These are phyloP conservation scores for Lucilia cuprina DNA, from an alignment of 1,140 invertebrate species.

Conservation along the genomic window DNA sequence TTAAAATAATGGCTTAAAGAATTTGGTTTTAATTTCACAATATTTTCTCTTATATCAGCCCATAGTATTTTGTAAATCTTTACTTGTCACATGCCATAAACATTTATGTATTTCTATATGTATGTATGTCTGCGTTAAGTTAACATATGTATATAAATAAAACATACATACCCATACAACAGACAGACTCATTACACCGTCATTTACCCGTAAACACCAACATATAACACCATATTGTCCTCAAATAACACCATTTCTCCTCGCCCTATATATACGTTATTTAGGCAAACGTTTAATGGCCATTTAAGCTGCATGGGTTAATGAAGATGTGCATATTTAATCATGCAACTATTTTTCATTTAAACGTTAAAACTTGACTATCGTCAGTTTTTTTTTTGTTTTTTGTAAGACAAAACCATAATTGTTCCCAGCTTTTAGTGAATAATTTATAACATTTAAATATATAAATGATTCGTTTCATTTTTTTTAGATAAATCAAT, in stretches of 20 bases:
- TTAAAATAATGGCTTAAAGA: too few relatives aligned
- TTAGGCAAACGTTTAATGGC: slow-evolving; percentile 20
- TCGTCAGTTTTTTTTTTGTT: neutral
- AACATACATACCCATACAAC: neutral
- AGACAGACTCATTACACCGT: neutral
- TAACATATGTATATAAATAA: neutral
- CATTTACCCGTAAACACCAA: neutral
- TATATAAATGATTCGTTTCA: neutral
- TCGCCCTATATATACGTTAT: neutral
- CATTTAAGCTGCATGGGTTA: slow-evolving; percentile 29
- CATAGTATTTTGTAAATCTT: neutral
- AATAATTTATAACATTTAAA: neutral
- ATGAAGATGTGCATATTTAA: slow-evolving; percentile 31
- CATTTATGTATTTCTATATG: neutral
- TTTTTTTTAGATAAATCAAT: neutral
- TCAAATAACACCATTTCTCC: too few relatives aligned
- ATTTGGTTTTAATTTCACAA: too few relatives aligned
- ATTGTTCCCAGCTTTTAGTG: neutral
- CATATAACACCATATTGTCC: too few relatives aligned
- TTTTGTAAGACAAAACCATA: neutral
- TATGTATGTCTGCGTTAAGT: neutral
- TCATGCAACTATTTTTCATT: neutral
- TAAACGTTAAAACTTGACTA: neutral
- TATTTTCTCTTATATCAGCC: too few relatives aligned
- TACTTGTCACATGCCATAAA: neutral